A percentile compares a stretch with the other conserved stretches of the same genome.
These are phyloP conservation scores for Erethizon dorsatum DNA, from an alignment of 2,797 vertebrate genomes.

Conservation along the genomic window DNA sequence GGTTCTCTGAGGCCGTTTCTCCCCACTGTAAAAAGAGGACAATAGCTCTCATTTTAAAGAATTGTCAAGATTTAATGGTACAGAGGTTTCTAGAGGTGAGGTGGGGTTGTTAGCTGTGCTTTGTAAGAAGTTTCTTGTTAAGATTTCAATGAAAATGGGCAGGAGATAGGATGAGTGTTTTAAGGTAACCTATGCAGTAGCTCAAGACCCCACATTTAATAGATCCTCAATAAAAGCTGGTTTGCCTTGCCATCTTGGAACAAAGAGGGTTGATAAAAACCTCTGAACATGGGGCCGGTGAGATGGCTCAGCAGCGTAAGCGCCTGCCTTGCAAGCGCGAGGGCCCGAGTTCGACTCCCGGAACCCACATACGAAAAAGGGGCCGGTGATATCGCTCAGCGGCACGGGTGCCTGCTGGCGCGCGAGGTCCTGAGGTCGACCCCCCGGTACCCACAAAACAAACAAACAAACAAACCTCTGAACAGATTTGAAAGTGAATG, in stretches of 20 bases:
- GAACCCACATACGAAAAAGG: no score
- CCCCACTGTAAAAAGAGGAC: background rate
- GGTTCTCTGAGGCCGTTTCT: background rate
- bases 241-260: constrained; percentile 24
- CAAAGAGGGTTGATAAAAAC: background rate
- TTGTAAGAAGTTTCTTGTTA: constrained; percentile 5
- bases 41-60: background rate
- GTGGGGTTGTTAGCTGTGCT: background rate
- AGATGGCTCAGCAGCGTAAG: no score
- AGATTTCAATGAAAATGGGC: constrained; percentile 17
- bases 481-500: background rate
- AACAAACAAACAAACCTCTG: no score
- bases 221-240: background rate
- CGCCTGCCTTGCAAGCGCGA: no score
- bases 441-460: no score
- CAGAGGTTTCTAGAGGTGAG: background rate
- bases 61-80: background rate
- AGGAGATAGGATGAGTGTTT: background rate
- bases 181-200: background rate
- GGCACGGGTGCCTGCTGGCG: no score
- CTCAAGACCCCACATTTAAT: background rate
- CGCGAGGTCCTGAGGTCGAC: no score
- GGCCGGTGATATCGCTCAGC: no score
- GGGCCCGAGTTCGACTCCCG: no score
- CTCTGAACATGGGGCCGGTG: background rate